Evolutionary conservation across 2,797 vertebrate species (phyloP), one percentile per base, ranked within the genome.

Genomic region (Sternotherus odoratus): DNA sequence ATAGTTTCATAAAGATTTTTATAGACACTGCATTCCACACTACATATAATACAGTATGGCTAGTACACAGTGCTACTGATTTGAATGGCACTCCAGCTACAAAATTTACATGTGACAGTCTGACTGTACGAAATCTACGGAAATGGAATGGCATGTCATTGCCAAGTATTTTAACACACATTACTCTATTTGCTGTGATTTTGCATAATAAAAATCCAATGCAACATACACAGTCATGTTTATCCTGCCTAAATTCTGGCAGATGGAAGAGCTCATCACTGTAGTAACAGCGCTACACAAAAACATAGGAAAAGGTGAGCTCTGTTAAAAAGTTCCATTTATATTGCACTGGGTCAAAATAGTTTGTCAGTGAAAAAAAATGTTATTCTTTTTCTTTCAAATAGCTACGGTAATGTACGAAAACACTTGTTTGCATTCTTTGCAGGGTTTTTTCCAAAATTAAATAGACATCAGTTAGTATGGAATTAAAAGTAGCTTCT

Each of bases 401-500:
- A 53, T 79, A 92, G 57, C 17, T 79, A 50, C 72, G 82, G 51
- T 91, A 46, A 79, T 5, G 17, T 91, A 54, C 82, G 92, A 85
- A 2, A 0, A 53, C 56, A 4, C 2, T 72, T 85, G 49, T 11
- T 87, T 91, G n/a, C 72, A 43, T 93, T 92, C 53, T 23, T 90
- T 63, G 19, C 75, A 66, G 5, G 90, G 94, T 93, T 90, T 28
- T 36, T 90, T 93, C 33, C 54, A 39, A 83, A 89, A 74, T 84
- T 91, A 94, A 91, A 86, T 33, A 84, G 4, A 28, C 86, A 46
- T 87, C 69, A 83, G 63, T 81, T 92, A 60, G 77, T 81, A 72
- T 94, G 50, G 89, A 92, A 85, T 88, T 92, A 88, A 87, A 94
- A 92, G 30, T 49, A 15, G 82, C 83, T 96, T 95, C 75, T 89